Percentiles rank a stretch among this genome's conserved stretches.
phyloP scores from a whole-genome alignment of 2,113 vertebrate genomes.

The Myotis lucifugus region DNA sequence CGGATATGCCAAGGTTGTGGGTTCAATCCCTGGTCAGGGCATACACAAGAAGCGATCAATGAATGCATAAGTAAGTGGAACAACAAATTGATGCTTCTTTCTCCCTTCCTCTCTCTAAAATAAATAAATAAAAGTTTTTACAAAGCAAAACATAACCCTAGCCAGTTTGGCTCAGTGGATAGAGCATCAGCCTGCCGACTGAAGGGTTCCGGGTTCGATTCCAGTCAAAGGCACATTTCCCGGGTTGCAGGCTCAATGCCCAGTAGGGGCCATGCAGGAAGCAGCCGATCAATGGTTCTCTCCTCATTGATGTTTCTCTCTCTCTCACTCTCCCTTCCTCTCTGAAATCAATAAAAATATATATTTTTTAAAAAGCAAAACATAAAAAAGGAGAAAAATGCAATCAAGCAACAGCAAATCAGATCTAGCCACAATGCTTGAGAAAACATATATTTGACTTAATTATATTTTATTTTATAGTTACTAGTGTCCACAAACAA shows the following conservation, averaged over 20 bases:
- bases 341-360: no score
- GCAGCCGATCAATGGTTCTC: no score
- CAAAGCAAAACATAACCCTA: no score
- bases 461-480: conserved; percentile 3
- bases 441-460: neutral
- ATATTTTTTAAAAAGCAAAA: no score
- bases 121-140: neutral
- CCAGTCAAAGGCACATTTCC: neutral
- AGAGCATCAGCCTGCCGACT: neutral
- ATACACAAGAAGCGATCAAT: no score
- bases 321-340: neutral
- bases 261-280: no score
- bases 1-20: no score
- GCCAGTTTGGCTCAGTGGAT: no score
- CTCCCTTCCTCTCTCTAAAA: neutral
- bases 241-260: neutral
- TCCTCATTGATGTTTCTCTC: no score
- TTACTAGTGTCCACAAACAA: neutral
- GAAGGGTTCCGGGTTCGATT: neutral
- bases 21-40: neutral
- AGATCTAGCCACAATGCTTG: neutral
- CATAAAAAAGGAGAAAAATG: neutral
- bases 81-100: neutral
- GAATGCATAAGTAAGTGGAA: no score
- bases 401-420: neutral